phyloP scores from a whole-genome alignment of 2,113 vertebrate genomes.

The Odobenus rosmarus region DNA sequence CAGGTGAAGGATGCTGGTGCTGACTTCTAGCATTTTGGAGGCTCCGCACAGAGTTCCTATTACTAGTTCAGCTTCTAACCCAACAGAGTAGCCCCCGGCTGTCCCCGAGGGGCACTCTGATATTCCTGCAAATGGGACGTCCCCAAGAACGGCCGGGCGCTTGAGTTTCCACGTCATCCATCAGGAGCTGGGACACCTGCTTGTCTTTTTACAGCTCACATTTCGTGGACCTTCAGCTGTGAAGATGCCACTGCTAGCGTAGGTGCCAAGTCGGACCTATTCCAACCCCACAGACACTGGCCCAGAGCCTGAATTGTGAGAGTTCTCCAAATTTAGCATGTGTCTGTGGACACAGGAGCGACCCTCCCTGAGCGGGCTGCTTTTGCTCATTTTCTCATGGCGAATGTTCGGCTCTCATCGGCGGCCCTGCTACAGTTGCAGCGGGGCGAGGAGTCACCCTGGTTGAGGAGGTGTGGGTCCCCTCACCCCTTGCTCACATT shows the following conservation, averaged over 20 bases:
- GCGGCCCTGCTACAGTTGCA: too few species aligned
- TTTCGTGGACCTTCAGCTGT: not conserved
- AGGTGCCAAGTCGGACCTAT: not conserved
- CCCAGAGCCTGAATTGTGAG: too few species aligned
- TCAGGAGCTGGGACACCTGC: not conserved
- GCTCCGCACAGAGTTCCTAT: not conserved
- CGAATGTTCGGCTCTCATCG: too few species aligned
- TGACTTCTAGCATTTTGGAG: not conserved
- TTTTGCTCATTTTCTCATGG: too few species aligned
- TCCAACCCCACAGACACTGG: fast-evolving
- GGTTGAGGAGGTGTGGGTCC: too few species aligned
- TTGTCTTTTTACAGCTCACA: not conserved
- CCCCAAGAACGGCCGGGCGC: not conserved
- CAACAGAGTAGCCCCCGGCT: fast-evolving
- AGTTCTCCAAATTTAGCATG: not conserved
- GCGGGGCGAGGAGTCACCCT: fast-evolving
- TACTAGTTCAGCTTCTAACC: not conserved
- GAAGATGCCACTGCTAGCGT: not conserved
- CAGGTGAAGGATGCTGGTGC: fast-evolving
- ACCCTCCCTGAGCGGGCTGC: too few species aligned
- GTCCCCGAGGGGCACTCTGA: too few species aligned
- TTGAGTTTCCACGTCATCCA: not conserved
- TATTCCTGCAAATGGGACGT: too few species aligned
- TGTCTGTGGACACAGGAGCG: not conserved
- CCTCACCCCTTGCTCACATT: fast-evolving